phyloP scores from a whole-genome alignment of 2,888 invertebrate species.

The Synergus laeviventris region DNA sequence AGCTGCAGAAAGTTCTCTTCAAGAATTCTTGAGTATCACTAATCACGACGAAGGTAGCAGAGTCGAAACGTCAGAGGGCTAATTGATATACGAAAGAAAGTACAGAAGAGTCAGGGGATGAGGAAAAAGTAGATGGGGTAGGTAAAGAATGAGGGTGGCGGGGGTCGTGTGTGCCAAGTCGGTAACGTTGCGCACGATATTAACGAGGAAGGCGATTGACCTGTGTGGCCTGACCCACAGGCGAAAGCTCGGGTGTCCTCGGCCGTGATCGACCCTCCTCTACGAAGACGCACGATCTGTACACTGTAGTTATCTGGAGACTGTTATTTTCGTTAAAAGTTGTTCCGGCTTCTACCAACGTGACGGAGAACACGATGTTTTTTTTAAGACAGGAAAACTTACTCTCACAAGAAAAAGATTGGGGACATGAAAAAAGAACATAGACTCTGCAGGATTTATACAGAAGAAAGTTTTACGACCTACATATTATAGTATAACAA shows the following conservation, averaged over 20 bases:
- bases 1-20: neutral
- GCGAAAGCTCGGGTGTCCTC: constrained; percentile 55
- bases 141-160: constrained; percentile 40
- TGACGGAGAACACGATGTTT: constrained; percentile 11
- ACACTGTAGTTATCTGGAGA: constrained; percentile 2
- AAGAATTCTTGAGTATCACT: constrained; percentile 24
- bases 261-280: constrained; percentile 46
- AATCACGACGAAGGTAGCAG: constrained; percentile 15
- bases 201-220: constrained; percentile 57
- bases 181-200: constrained; percentile 55
- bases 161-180: constrained; percentile 48
- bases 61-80: constrained; percentile 46
- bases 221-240: constrained; percentile 62
- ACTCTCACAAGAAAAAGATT: neutral
- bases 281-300: constrained; percentile 22
- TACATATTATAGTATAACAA: neutral
- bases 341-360: constrained; percentile 9
- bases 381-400: constrained; percentile 11
- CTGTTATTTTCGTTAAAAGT: constrained; percentile 35
- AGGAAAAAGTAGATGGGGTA: constrained; percentile 47
- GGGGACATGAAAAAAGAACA: neutral
- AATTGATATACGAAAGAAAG: constrained; percentile 53
- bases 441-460: neutral
- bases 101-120: constrained; percentile 41
- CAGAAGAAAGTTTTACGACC: neutral